phyloP scores from a whole-genome alignment of 2,797 vertebrate genomes.

The Amblyraja radiata region DNA sequence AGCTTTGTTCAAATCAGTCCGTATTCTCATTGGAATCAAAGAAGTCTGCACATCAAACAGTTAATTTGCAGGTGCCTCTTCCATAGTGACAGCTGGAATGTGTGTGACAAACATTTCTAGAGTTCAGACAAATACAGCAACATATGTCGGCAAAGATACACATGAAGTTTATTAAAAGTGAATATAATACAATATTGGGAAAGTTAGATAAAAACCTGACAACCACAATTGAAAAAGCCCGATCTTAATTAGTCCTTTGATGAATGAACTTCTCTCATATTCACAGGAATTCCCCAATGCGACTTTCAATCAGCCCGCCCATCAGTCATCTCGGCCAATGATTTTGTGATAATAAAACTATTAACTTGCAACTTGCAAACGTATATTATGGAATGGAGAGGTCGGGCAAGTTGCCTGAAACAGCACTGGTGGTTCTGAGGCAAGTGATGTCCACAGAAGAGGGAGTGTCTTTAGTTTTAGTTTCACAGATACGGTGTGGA shows the following conservation, averaged over 20 bases:
- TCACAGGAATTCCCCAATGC: conserved; percentile 19
- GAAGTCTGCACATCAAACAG: background rate
- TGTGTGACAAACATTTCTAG: background rate
- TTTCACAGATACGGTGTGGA: no score
- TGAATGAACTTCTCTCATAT: conserved; percentile 13
- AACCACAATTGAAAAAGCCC: conserved; percentile 4
- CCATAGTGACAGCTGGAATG: background rate
- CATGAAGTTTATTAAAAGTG: background rate
- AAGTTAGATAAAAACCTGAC: background rate
- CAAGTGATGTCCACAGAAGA: background rate
- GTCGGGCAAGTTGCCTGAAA: background rate
- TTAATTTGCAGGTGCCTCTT: background rate
- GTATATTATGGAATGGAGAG: background rate
- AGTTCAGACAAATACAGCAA: background rate
- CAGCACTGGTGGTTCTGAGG: background rate
- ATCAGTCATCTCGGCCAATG: background rate
- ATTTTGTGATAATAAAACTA: background rate
- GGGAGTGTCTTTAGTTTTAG: background rate
- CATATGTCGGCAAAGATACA: background rate
- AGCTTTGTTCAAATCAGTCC: background rate
- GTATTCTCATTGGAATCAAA: background rate
- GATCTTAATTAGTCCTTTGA: conserved; percentile 20
- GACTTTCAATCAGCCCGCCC: background rate
- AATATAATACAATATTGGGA: background rate
- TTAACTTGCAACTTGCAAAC: background rate